Percentiles rank a stretch among this genome's conserved stretches.
These are phyloP conservation scores for Musca vetustissima DNA, from an alignment of 1,140 invertebrate genomes.

Conservation along the genomic window DNA sequence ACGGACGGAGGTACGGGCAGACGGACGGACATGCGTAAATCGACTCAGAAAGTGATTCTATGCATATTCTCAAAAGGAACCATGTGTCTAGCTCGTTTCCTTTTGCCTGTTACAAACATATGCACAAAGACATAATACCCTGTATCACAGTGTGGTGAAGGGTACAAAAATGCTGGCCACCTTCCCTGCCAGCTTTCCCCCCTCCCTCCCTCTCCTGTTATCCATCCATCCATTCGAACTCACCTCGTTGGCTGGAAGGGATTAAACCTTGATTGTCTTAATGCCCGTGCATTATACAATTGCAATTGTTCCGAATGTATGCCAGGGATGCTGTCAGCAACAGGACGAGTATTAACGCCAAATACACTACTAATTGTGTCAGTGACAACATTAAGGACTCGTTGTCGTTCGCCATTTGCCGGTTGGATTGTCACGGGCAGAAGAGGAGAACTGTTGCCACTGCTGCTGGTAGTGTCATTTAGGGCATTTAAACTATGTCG, in stretches of 20 bases:
- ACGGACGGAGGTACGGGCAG: no score
- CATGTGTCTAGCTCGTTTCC: no score
- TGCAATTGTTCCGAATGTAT: constrained; percentile 30
- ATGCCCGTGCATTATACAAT: constrained; percentile 45
- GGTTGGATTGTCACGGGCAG: constrained; percentile 9
- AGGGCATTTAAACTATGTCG: no score
- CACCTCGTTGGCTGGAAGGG: constrained; percentile 52
- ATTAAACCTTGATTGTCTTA: constrained; percentile 47
- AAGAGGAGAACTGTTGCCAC: neutral
- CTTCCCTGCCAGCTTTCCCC: no score
- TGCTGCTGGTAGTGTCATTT: neutral
- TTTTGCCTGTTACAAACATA: no score
- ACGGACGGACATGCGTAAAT: no score
- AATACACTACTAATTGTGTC: constrained; percentile 44
- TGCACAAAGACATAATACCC: no score
- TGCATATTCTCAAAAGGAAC: no score
- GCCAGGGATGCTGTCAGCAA: neutral
- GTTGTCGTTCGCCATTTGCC: constrained; percentile 19
- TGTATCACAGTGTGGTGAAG: no score
- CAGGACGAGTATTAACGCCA: constrained; percentile 28
- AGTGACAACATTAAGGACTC: constrained; percentile 37
- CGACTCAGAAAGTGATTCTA: no score
- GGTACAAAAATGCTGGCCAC: no score
- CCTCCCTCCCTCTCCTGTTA: neutral
- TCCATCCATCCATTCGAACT: constrained; percentile 19